Conservation (phyloP, 1,140 invertebrate species). For the Drosophila leontia region DNA sequence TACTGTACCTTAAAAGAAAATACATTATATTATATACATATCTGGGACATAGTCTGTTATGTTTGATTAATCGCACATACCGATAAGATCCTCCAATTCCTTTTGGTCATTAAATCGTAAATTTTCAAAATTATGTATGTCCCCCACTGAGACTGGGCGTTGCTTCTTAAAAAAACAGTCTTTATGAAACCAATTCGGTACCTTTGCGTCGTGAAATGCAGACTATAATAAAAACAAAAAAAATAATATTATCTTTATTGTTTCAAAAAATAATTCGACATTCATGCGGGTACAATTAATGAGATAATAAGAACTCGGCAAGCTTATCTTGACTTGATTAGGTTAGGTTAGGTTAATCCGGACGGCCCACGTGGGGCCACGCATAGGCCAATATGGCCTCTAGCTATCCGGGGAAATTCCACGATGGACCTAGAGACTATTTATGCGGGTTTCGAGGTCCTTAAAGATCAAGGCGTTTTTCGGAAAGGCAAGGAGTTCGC, state of each 20-base stretch:
- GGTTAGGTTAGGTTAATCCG: too few species aligned
- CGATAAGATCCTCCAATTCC: constrained; percentile 90
- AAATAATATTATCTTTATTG: background rate
- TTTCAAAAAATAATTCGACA: background rate
- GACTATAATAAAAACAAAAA: constrained; percentile 88
- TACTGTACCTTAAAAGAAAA: constrained; percentile 30
- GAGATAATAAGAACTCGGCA: too few species aligned
- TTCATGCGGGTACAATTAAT: too few species aligned
- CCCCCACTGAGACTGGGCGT: constrained; percentile 89
- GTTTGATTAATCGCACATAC: constrained; percentile 83
- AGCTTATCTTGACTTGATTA: too few species aligned
- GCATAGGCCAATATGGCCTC: too few species aligned
- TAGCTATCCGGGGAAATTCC: too few species aligned
- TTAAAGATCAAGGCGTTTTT: too few species aligned
- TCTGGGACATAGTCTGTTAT: background rate
- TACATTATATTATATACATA: background rate
- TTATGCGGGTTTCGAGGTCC: too few species aligned
- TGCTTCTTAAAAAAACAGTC: constrained; percentile 95
- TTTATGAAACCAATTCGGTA: constrained; percentile 95
- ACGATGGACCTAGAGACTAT: too few species aligned
- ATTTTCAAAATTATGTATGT: constrained; percentile 94
- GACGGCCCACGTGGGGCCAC: too few species aligned
- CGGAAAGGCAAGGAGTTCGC: too few species aligned
- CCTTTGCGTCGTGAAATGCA: constrained; percentile 95
- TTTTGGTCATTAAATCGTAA: constrained; percentile 95